Evolutionary conservation across 37 sponge, comb jelly and placozoan genomes (phyloP).

Genomic region (Chondrosia reniformis): DNA sequence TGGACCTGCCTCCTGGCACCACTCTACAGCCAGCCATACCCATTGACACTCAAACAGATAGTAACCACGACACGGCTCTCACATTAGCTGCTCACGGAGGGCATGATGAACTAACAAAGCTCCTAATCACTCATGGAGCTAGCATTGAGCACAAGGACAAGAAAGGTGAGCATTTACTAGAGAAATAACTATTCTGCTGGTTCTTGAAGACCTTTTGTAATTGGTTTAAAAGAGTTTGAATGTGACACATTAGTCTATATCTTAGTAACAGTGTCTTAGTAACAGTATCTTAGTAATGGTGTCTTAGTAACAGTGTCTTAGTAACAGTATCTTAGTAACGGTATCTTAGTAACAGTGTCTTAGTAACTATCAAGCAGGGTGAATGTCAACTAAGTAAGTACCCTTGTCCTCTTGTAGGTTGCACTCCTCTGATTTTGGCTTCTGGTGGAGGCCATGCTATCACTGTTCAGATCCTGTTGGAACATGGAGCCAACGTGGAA

Average conservation of each 20-base stretch:
- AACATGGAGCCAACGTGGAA: conserved; percentile 81
- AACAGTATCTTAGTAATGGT: too few species aligned
- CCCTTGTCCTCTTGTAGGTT: conserved; percentile 20
- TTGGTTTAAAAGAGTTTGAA: too few species aligned
- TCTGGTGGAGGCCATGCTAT: conserved; percentile 75
- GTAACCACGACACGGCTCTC: conserved; percentile 90
- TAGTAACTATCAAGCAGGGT: neutral
- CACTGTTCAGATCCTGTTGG: conserved; percentile 75
- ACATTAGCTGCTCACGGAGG: conserved; percentile 88
- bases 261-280: too few species aligned
- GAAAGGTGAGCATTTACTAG: conserved; percentile 47
- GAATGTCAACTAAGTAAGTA: neutral
- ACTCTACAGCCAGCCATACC: conserved; percentile 69
- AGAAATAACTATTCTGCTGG: neutral
- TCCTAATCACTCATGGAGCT: conserved; percentile 64
- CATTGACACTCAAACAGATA: conserved; percentile 76
- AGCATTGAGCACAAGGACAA: conserved; percentile 88
- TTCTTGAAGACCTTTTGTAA: neutral
- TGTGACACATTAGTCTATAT: too few species aligned
- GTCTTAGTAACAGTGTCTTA: too few species aligned
- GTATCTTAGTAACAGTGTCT: neutral
- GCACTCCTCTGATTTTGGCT: conserved; percentile 75
- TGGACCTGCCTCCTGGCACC: neutral
- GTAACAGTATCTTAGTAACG: neutral
- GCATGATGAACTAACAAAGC: conserved; percentile 82